Base-by-base conservation (phyloP, 2,888 invertebrate genomes). In the Eupeodes latifasciatus region DNA sequence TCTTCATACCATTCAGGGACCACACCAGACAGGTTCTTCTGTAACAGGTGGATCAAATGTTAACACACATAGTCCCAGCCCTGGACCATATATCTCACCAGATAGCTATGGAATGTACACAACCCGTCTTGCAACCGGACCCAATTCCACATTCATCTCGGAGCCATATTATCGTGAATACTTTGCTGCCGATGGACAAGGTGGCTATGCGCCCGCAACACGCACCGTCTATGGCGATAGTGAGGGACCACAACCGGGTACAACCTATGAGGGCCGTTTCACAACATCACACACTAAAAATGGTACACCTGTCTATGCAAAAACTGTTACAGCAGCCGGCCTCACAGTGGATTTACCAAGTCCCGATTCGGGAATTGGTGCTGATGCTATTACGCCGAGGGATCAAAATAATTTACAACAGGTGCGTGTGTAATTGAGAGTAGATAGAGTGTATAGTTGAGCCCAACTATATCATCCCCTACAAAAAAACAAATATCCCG, bases 351-450 rank as follows among this genome's bases (percentile, higher is more conserved):
- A 98, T 94, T 95, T 99, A 92, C 98, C 98, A 44, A 98, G 98
- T 91, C 98, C 98, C 44, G 99, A 99, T 94, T 98, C 98, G 92
- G 99, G 99, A 90, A 98, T 99, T 92, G 98, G 98, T 90, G 97
- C 98, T 55, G 98, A 98, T 92, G 97, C 98, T 91, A 97, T 98
- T 93, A 98, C 98, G 86, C 98, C 98, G 89, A 95, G 97, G 92
- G 97, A 97, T 94, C 97, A 98, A 94, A 96, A 97, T 92, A 96
- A 97, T 93, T 96, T 97, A 91, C 97, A 97, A 95, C 97, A 97
- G 97, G 97, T 97, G 95, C 95, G 95, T 95, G 92, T 72, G 57
- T 27, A 72, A 27, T 84, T 89, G 75, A 77, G 71, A 71, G 86
- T 86, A 86, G 79, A 82, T 86, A 75, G 71, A 71, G 82, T 86